phyloP scores from a whole-genome alignment of 2,888 invertebrate species.

The Camptogramma bilineatum region DNA sequence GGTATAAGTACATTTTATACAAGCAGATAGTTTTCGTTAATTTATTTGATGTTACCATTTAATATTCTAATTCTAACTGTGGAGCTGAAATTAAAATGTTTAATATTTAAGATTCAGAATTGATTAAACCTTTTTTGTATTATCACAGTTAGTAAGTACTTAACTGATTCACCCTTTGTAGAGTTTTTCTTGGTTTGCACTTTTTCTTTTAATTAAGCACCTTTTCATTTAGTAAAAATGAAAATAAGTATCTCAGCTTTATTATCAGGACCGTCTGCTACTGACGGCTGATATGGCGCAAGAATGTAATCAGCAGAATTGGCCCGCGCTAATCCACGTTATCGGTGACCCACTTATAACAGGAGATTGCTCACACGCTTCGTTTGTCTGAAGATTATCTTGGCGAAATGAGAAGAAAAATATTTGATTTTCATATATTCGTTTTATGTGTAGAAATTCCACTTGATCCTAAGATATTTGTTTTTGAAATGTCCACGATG shows the following conservation, averaged over 20 bases:
- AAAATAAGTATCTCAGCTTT: neutral
- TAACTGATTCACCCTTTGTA: neutral
- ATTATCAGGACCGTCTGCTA: slow-evolving; percentile 26
- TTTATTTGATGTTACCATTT: too few species aligned
- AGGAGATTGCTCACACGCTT: slow-evolving; percentile 38
- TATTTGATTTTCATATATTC: slow-evolving; percentile 1
- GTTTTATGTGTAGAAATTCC: too few species aligned
- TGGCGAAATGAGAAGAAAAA: slow-evolving; percentile 36
- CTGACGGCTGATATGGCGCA: slow-evolving; percentile 37
- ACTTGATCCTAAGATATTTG: too few species aligned
- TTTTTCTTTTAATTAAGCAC: neutral
- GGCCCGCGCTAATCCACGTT: slow-evolving; percentile 57
- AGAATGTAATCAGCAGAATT: slow-evolving; percentile 60
- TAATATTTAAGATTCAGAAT: too few species aligned
- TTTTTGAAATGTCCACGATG: too few species aligned
- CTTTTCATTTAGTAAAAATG: neutral
- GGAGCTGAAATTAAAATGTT: too few species aligned
- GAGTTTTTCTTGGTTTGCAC: neutral
- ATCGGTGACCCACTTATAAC: slow-evolving; percentile 63
- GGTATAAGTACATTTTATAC: too few species aligned
- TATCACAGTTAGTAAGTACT: too few species aligned
- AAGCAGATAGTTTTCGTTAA: too few species aligned
- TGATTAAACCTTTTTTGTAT: too few species aligned
- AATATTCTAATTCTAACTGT: too few species aligned
- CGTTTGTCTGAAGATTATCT: slow-evolving; percentile 31